A percentile compares a stretch with the other conserved stretches of the same genome.
phyloP scores from a whole-genome alignment of 2,888 invertebrate genomes.

The Tachina fera region DNA sequence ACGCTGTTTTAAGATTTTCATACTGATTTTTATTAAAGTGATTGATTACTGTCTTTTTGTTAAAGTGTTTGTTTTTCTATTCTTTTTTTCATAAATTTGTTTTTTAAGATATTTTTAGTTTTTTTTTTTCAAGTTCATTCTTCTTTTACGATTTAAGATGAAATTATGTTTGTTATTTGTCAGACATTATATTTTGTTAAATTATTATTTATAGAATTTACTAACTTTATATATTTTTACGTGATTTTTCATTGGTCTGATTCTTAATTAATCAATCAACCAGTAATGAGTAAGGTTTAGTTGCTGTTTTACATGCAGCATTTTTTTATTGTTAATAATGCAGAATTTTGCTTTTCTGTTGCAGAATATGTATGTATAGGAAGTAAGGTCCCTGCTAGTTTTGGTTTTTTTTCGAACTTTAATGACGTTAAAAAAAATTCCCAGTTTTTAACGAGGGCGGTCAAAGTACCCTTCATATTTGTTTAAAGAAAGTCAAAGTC shows the following conservation, averaged over 20 bases:
- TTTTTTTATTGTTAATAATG: constrained; percentile 38
- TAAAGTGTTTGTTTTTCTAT: constrained; percentile 40
- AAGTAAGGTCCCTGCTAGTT: too few species aligned
- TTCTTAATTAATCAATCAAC: constrained; percentile 22
- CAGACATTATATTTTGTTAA: constrained; percentile 24
- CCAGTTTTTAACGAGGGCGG: too few species aligned
- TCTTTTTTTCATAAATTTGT: constrained; percentile 15
- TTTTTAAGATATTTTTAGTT: constrained; percentile 42
- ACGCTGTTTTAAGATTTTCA: constrained; percentile 59
- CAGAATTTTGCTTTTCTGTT: not conserved
- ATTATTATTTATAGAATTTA: constrained; percentile 24
- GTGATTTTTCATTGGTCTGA: constrained; percentile 16
- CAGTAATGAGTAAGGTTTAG: constrained; percentile 53
- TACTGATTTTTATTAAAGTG: constrained; percentile 70
- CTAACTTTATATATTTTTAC: constrained; percentile 2
- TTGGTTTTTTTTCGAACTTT: too few species aligned
- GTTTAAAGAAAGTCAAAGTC: too few species aligned
- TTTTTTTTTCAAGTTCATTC: constrained; percentile 22
- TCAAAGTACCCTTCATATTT: too few species aligned
- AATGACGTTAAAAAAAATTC: too few species aligned
- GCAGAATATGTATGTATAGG: too few species aligned
- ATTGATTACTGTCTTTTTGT: constrained; percentile 57
- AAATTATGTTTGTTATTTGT: constrained; percentile 47
- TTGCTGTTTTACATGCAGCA: constrained; percentile 70
- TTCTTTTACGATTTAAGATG: constrained; percentile 8